Evolutionary conservation across 2,888 invertebrate species (phyloP).

Genomic region (Caenorhabditis panamensis): DNA sequence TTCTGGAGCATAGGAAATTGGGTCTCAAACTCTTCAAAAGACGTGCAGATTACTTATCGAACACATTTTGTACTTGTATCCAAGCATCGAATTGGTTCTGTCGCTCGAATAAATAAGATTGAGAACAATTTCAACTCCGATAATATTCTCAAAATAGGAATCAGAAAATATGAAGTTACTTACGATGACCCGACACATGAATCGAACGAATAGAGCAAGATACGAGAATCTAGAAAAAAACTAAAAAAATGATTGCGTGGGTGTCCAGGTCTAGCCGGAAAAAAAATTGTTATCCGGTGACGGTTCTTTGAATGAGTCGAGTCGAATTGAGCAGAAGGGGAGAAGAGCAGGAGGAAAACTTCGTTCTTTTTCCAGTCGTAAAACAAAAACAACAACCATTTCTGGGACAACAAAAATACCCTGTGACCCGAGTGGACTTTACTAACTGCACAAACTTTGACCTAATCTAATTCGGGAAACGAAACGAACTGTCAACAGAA

Average conservation of each 20-base stretch:
- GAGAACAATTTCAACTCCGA: no score
- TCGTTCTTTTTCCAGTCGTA: not conserved
- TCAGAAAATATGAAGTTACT: no score
- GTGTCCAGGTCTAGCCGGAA: slow-evolving; percentile 11
- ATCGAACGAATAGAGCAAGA: not conserved
- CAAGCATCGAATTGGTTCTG: not conserved
- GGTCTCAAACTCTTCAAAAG: not conserved
- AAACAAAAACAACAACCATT: not conserved
- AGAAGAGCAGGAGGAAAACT: slow-evolving; percentile 1
- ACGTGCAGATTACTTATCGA: not conserved
- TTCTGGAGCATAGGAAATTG: no score
- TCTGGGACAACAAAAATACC: not conserved
- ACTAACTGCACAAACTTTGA: slow-evolving; percentile 16
- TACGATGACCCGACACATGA: no score
- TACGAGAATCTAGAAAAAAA: not conserved
- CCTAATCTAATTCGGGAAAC: slow-evolving; percentile 12
- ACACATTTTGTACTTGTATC: not conserved
- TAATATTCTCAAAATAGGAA: no score
- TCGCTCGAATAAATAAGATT: not conserved
- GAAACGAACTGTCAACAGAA: slow-evolving; percentile 11
- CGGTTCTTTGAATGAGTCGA: slow-evolving; percentile 32
- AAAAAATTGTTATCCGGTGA: slow-evolving; percentile 33
- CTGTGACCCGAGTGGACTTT: not conserved
- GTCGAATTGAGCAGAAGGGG: not conserved
- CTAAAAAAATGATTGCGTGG: slow-evolving; percentile 47